Evolutionary conservation across 64 coral and sea anemone species (phyloP), one percentile per base, ranked within the genome.

Genomic region (Porites australiensis): DNA sequence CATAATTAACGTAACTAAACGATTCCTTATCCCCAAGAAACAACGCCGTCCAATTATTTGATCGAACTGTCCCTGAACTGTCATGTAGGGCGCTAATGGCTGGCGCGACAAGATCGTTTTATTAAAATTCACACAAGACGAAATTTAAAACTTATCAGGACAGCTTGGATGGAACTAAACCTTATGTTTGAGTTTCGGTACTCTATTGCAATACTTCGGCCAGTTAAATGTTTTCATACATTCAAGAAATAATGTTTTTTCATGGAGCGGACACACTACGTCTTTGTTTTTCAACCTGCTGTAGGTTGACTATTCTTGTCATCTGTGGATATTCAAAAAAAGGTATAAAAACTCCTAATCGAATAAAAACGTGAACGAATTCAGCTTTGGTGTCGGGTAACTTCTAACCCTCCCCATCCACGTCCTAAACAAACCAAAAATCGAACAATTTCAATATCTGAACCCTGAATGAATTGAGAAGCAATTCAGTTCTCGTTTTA

Each of bases 141-240:
- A 76, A 37, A 37, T 37, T 50, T 76, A 16, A 18, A 50, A 15
- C 19, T 13, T 6, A 47, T 76, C 50, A 4, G 15, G 15, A 46
- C 81, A 52, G 16, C 45, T 84, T 52, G 61, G 18, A 21, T 64
- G 51, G 9, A 61, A 69, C 55, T 61, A 11, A 22, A 84, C 20
- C 68, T 68, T 14, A 37, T 11, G 43, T 83, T 84, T 84, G 63
- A 5, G 63, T 81, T 64, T 84, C 64, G 67, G 19, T 9, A 63
- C 63, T 64, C 45, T 59, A 43, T 11, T 8, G 78, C 78, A 81
- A 62, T 44, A 15, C 55, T 13, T 63, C 63, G 23, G 6, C 27
- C 27, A 0, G 1, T 21, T 58, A 79, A 79, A 9, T 51, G 20
- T 74, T 16, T 13, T 14, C 15, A 44, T 27, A 13, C 23, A 68